Conservation (phyloP, 2,797 vertebrate species). For the Dromococcyx pavoninus region DNA sequence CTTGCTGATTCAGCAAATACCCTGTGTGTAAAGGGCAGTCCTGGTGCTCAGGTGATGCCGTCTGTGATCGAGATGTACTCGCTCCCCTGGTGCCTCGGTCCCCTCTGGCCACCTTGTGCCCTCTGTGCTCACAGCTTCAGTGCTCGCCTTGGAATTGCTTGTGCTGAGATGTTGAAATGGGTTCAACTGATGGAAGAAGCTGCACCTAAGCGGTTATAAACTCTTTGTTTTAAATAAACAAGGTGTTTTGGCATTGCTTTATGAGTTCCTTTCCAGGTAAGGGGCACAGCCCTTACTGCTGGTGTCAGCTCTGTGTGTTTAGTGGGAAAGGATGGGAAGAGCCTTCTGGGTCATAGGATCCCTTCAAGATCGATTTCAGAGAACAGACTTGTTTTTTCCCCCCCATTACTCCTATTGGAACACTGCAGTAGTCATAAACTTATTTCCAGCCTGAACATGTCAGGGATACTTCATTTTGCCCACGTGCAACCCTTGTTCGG, state of each 20-base stretch:
- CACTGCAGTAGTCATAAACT: conserved; percentile 56
- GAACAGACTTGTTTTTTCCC: conserved; percentile 52
- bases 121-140: background rate
- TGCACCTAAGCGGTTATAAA: background rate
- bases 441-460: conserved; percentile 30
- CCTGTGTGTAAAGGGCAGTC: no score
- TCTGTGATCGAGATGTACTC: background rate
- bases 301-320: background rate
- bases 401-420: conserved; percentile 63
- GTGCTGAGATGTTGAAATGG: background rate
- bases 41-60: background rate
- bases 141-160: background rate
- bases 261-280: background rate
- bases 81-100: background rate
- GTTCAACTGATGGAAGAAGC: background rate
- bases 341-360: conserved; percentile 55
- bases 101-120: background rate
- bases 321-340: background rate
- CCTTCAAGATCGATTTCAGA: conserved; percentile 33
- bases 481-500: conserved; percentile 28
- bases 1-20: background rate
- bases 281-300: background rate
- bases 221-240: background rate
- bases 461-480: conserved; percentile 40
- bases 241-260: background rate